Evolutionary conservation across 2,888 invertebrate genomes (phyloP), one percentile per base, ranked within the genome.

Genomic region (Laspeyria flexula): DNA sequence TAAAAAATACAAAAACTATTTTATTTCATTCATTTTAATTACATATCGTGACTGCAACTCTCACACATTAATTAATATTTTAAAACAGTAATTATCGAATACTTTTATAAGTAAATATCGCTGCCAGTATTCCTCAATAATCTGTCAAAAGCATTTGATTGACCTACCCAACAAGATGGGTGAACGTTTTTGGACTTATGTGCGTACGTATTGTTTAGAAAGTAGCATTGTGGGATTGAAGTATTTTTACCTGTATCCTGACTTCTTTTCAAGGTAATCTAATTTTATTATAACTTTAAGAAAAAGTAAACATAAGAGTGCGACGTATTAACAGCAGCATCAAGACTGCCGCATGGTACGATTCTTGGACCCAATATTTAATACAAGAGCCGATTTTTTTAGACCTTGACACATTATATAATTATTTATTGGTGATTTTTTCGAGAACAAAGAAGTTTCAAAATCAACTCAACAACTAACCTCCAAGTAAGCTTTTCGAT

Each of bases 201-300:
- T 88, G 0, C 73, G 75, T 33, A 81, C 68, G 23, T 90, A 80
- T 60, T 90, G 90, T 47, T 62, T 85, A 15, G 77, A 88, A 46
- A 77, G 83, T 37, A 81, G 83, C n/a, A 65, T 90, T 25, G 55
- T 85, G 23, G 90, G 90, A 0, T 62, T 90, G 0, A 91, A 91
- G 58, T 90, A 89, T 65, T 88, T 91, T 48, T 91, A 88, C 60
- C 61, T 90, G 18, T 91, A 89, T 64, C 88, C 89, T 0, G 90
- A 90, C 61, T 61, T 58, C 1, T 27, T 88, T 30, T 88, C 91
- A 58, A 86, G 90, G 91, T 90, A 66, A 33, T 16, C 18, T 15
- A 21, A 3, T 21, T 21, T n/a, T n/a, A n/a, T n/a, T n/a, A n/a
- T n/a, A n/a, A n/a, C n/a, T n/a, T n/a, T n/a, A n/a, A n/a, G n/a